A percentile compares a stretch with the other conserved stretches of the same genome.
Conservation (phyloP, 2,113 vertebrate genomes). For the Tympanuchus pallidicinctus region DNA sequence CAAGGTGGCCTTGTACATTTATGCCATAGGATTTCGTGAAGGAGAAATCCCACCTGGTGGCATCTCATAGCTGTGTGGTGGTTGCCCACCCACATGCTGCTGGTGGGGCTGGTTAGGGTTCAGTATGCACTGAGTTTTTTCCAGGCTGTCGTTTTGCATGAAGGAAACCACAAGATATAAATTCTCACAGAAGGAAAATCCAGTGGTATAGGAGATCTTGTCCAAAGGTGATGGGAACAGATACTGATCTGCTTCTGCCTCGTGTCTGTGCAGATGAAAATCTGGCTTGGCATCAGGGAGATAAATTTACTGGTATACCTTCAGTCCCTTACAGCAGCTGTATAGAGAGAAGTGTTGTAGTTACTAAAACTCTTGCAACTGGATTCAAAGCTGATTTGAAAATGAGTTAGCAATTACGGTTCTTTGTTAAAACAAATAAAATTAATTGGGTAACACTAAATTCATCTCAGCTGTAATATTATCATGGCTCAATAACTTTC, state of each 20-base stretch:
- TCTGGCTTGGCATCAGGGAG: background rate
- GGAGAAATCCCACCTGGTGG: background rate
- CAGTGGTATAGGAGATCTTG: background rate
- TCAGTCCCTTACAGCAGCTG: background rate
- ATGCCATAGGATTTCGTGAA: background rate
- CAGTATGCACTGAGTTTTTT: background rate
- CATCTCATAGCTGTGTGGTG: background rate
- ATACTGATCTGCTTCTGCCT: background rate
- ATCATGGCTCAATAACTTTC: background rate
- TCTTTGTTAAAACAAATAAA: background rate
- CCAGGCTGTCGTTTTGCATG: fast-evolving
- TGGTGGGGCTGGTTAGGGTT: background rate
- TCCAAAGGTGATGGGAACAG: background rate
- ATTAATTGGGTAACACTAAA: background rate
- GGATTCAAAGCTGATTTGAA: background rate
- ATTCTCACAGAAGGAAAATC: background rate
- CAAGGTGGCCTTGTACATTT: background rate
- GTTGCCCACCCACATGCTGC: background rate
- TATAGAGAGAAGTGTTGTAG: fast-evolving
- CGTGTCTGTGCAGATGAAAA: background rate
- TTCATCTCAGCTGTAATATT: background rate
- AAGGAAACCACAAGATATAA: fast-evolving
- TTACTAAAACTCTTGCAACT: background rate
- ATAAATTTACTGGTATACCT: background rate
- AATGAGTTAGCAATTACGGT: background rate